Conservation (phyloP, 1,140 invertebrate genomes). For the Ectropis grisescens region DNA sequence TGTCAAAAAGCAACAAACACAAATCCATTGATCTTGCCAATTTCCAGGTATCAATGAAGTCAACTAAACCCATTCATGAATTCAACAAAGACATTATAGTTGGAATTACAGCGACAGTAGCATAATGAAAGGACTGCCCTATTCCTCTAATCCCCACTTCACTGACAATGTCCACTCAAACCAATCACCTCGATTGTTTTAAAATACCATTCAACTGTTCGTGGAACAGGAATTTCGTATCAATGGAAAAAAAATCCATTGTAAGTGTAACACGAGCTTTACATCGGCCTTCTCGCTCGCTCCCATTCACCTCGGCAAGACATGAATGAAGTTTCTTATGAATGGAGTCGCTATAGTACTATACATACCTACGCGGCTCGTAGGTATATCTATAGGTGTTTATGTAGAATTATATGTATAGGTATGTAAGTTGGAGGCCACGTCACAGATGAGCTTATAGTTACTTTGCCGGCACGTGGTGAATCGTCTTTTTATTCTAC, state of each 20-base stretch:
- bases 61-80: conserved; percentile 14
- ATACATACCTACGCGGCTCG: conserved; percentile 43
- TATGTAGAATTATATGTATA: conserved; percentile 35
- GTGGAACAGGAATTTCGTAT: conserved; percentile 36
- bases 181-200: conserved; percentile 38
- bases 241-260: conserved; percentile 39
- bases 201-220: conserved; percentile 39
- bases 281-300: conserved; percentile 42
- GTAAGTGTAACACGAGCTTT: conserved; percentile 51
- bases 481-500: conserved; percentile 21
- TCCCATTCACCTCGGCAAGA: conserved; percentile 58
- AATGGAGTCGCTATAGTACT: conserved; percentile 59
- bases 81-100: conserved; percentile 6
- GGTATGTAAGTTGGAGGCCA: conserved; percentile 19
- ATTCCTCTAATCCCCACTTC: conserved; percentile 19
- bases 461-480: too few relatives aligned
- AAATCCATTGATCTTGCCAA: too few relatives aligned
- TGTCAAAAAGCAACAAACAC: neutral
- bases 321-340: conserved; percentile 67
- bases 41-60: too few relatives aligned
- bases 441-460: too few relatives aligned
- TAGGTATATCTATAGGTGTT: conserved; percentile 25
- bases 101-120: too few relatives aligned
- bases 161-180: conserved; percentile 7
- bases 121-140: conserved; percentile 5